phyloP scores from a whole-genome alignment of 2,113 vertebrate genomes.

The Pachycephala philippinensis region DNA sequence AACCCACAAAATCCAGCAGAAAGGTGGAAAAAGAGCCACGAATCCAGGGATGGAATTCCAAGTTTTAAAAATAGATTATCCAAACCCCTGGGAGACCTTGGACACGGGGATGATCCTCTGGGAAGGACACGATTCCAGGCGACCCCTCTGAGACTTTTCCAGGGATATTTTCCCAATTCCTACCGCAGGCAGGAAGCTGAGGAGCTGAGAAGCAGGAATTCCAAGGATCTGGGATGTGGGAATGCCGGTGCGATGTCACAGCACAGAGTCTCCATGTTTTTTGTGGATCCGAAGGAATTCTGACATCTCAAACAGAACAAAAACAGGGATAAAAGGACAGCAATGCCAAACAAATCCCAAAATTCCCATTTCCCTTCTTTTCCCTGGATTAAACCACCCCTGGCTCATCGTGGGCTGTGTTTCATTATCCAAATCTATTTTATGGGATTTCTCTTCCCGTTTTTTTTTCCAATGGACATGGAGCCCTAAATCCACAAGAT shows the following conservation, averaged over 20 bases:
- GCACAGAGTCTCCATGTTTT: background rate
- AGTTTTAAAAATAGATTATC: background rate
- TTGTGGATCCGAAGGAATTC: background rate
- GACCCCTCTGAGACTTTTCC: no score
- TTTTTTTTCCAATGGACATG: background rate
- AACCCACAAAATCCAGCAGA: background rate
- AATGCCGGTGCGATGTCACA: background rate
- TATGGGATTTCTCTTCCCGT: background rate
- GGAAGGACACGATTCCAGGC: background rate
- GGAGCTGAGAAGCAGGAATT: background rate
- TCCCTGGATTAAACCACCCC: background rate
- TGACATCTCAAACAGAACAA: rapidly evolving
- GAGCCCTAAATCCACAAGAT: background rate
- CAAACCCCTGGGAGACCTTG: background rate
- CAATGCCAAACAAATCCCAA: background rate
- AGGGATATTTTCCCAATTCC: background rate
- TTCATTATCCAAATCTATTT: background rate
- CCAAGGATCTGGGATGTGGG: no score
- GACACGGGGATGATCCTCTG: background rate
- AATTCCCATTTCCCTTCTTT: background rate
- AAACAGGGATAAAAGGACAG: rapidly evolving
- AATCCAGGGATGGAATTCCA: background rate
- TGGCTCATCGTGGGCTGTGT: background rate
- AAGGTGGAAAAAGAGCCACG: background rate
- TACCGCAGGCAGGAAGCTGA: background rate